These are phyloP conservation scores for Helicoverpa assulta DNA, from an alignment of 2,888 invertebrate species.

Conservation along the genomic window DNA sequence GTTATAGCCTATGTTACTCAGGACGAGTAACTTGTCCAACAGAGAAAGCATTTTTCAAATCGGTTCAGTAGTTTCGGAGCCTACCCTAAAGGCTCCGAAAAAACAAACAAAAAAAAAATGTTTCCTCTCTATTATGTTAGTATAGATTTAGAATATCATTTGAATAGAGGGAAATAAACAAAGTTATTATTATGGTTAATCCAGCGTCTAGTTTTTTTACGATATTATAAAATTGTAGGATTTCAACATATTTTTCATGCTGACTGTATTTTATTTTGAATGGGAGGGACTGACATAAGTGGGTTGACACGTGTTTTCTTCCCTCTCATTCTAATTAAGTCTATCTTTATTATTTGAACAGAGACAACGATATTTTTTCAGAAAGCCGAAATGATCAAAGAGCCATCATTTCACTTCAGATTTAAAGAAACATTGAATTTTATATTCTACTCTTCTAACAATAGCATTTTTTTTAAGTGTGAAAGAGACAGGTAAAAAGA, in stretches of 20 bases:
- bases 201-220: not conserved
- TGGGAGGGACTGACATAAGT: conserved; percentile 7
- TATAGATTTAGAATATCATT: too few relatives aligned
- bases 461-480: not conserved
- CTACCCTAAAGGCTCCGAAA: too few relatives aligned
- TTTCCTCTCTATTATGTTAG: too few relatives aligned
- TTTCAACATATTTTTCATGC: conserved; percentile 1
- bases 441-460: conserved; percentile 18
- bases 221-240: not conserved
- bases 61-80: too few relatives aligned
- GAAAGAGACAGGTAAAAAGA: conserved; percentile 3
- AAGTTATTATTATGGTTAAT: not conserved
- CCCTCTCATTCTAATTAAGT: conserved; percentile 11
- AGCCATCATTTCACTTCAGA: not conserved
- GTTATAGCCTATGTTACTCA: too few relatives aligned
- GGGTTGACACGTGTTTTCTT: not conserved
- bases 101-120: too few relatives aligned
- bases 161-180: not conserved
- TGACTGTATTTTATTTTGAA: conserved; percentile 27
- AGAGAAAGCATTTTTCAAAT: too few relatives aligned
- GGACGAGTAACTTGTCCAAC: too few relatives aligned
- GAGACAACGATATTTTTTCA: conserved; percentile 22
- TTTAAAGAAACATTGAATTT: not conserved
- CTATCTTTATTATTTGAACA: not conserved
- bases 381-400: not conserved